phyloP scores from a whole-genome alignment of 2,888 invertebrate genomes.

The Hemaris fuciformis region DNA sequence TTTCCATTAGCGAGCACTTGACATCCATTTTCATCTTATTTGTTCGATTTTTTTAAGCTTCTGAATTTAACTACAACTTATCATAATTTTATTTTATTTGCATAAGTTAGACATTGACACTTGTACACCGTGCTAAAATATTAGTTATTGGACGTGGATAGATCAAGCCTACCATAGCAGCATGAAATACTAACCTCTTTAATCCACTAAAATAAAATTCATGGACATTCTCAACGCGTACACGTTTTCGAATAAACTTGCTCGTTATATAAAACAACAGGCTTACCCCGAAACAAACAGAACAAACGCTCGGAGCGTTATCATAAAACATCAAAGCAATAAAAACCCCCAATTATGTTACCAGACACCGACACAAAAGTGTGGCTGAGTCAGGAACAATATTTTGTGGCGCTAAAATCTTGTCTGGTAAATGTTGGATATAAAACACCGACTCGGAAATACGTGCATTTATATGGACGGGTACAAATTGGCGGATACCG shows the following conservation, averaged over 20 bases:
- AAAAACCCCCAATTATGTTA: constrained; percentile 1
- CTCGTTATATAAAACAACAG: background rate
- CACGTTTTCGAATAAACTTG: background rate
- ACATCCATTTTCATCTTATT: too few relatives aligned
- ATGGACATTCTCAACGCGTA: background rate
- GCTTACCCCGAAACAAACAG: background rate
- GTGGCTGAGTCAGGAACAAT: constrained; percentile 19
- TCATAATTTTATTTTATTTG: too few relatives aligned
- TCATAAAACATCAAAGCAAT: background rate
- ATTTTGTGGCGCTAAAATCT: constrained; percentile 25
- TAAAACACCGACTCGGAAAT: constrained; percentile 10
- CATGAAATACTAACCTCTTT: background rate
- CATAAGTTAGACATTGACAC: too few relatives aligned
- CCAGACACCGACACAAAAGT: constrained; percentile 11
- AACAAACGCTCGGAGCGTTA: background rate
- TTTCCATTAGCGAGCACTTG: too few relatives aligned
- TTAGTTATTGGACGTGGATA: too few relatives aligned
- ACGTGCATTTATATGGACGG: background rate
- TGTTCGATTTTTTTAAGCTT: too few relatives aligned
- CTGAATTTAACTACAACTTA: too few relatives aligned
- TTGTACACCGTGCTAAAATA: too few relatives aligned
- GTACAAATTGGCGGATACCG: background rate
- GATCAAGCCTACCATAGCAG: background rate
- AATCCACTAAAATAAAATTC: background rate
- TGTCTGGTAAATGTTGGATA: constrained; percentile 16